A percentile compares a stretch with the other conserved stretches of the same genome.
phyloP scores from a whole-genome alignment of 2,797 vertebrate species.

The Loriculus beryllinus region DNA sequence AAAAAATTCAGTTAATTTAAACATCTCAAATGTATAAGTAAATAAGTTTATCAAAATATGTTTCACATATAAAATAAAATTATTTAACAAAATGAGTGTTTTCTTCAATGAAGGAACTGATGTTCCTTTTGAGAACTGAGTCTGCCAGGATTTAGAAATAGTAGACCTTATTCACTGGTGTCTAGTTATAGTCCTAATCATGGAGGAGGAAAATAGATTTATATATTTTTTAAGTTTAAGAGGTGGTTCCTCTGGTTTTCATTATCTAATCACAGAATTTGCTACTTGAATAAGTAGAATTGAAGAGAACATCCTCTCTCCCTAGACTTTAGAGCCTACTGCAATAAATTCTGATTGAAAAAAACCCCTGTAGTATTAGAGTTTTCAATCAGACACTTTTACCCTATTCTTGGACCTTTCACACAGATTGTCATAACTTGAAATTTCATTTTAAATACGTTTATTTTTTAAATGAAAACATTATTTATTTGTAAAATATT shows the following conservation, averaged over 20 bases:
- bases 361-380: background rate
- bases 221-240: background rate
- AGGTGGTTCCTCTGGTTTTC: background rate
- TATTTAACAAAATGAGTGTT: background rate
- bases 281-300: background rate
- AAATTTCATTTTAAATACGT: background rate
- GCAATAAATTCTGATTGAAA: background rate
- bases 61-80: background rate
- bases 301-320: background rate
- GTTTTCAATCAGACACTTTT: background rate
- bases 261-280: background rate
- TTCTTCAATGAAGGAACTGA: background rate
- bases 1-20: background rate
- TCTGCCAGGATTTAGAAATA: background rate
- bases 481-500: background rate
- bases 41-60: background rate
- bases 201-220: background rate
- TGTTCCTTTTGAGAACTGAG: background rate
- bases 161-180: background rate
- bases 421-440: background rate
- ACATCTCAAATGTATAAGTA: background rate
- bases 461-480: background rate
- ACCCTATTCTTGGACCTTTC: background rate
- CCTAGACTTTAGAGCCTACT: background rate
- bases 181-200: background rate